Percentiles rank a stretch among this genome's conserved stretches.
Evolutionary conservation across 2,888 invertebrate species (phyloP).

Genomic region (Adelognathus sp.): DNA sequence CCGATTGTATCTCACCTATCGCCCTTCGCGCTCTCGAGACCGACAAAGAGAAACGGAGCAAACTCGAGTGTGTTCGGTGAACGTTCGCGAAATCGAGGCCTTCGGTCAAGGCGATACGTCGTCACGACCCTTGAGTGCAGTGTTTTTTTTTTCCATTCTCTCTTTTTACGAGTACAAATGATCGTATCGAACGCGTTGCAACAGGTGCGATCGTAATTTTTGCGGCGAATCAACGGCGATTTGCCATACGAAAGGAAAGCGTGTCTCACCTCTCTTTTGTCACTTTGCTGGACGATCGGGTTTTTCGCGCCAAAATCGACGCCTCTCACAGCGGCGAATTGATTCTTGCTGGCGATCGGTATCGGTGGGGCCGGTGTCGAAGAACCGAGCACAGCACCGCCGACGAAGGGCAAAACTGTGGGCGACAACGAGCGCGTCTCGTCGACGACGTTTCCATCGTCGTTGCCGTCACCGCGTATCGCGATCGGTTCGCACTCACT

Average conservation of each 20-base stretch:
- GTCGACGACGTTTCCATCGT: slow-evolving; percentile 40
- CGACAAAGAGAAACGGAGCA: slow-evolving; percentile 32
- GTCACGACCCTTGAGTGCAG: slow-evolving; percentile 6
- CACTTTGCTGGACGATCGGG: slow-evolving; percentile 25
- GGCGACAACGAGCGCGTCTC: slow-evolving; percentile 51
- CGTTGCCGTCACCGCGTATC: slow-evolving; percentile 37
- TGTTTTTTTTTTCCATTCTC: not conserved
- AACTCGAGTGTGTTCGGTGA: slow-evolving; percentile 15
- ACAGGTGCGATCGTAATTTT: not conserved
- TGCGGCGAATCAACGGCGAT: not conserved
- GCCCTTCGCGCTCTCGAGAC: slow-evolving; percentile 9
- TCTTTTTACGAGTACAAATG: not conserved
- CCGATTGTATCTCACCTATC: not conserved
- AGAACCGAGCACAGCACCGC: slow-evolving; percentile 46
- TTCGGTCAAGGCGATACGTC: slow-evolving; percentile 21
- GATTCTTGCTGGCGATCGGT: slow-evolving; percentile 16
- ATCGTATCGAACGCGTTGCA: not conserved
- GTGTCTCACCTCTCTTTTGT: slow-evolving; percentile 46
- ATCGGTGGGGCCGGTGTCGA: slow-evolving; percentile 48
- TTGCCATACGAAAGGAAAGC: not conserved
- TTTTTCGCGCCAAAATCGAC: slow-evolving; percentile 13
- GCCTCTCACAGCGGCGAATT: slow-evolving; percentile 5
- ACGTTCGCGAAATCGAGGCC: slow-evolving; percentile 38
- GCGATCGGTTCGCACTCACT: slow-evolving; percentile 68
- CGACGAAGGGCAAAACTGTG: slow-evolving; percentile 39